Conservation (phyloP, 2,888 invertebrate species). For the Lithosia quadra region DNA sequence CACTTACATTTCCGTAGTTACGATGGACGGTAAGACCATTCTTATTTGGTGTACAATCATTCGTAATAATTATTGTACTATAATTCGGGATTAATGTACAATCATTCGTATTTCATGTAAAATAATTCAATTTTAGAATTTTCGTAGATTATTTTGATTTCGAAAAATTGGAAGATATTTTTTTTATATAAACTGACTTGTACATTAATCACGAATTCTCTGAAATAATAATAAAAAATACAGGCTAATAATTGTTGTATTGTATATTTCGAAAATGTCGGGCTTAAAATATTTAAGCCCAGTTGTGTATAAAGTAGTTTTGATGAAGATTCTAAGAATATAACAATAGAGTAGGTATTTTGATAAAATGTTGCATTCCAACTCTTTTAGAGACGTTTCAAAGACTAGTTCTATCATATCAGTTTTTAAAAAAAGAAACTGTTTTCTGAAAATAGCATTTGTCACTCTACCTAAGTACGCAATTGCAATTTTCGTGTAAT, state of each 20-base stretch:
- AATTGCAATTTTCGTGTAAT: conserved; percentile 32
- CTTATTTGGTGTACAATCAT: conserved; percentile 7
- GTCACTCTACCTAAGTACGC: conserved; percentile 36
- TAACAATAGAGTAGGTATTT: conserved; percentile 40
- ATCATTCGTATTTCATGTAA: background rate
- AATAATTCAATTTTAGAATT: background rate
- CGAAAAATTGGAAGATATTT: background rate
- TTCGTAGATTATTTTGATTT: background rate
- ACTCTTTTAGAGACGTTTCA: conserved; percentile 29
- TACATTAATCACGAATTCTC: background rate
- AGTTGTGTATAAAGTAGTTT: conserved; percentile 36
- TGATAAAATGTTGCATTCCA: conserved; percentile 42
- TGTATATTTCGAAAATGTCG: conserved; percentile 11
- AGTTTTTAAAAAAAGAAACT: conserved; percentile 29
- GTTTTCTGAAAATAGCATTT: conserved; percentile 10
- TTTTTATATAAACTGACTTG: background rate
- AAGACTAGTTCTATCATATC: conserved; percentile 45
- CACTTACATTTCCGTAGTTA: conserved; percentile 48
- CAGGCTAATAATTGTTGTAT: conserved; percentile 3
- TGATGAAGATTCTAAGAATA: conserved; percentile 38
- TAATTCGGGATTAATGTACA: background rate
- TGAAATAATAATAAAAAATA: background rate
- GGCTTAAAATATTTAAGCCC: conserved; percentile 7
- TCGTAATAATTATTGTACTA: background rate
- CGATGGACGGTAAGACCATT: conserved; percentile 12